phyloP scores from a whole-genome alignment of 1,140 invertebrate genomes.

The Kradibia gibbosae region DNA sequence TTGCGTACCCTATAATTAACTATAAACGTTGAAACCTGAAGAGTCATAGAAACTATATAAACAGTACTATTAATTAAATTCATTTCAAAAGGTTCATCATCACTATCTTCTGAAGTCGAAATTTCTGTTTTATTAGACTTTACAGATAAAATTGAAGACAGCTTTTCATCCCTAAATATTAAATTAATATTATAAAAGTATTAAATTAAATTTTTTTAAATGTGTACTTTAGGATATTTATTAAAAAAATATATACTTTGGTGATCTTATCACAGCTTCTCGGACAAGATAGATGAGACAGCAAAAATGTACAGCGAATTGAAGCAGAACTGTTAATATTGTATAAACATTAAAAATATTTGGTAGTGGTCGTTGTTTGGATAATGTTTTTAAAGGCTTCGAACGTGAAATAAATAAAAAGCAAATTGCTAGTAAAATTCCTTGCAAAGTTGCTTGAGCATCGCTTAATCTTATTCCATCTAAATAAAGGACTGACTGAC shows the following conservation, averaged over 20 bases:
- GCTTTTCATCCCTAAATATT: constrained; percentile 73
- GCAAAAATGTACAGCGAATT: constrained; percentile 96
- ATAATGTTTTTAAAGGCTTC: constrained; percentile 95
- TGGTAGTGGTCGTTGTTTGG: constrained; percentile 94
- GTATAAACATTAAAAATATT: constrained; percentile 99
- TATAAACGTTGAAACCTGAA: constrained; percentile 98
- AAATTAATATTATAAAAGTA: constrained; percentile 6
- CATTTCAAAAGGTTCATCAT: constrained; percentile 92
- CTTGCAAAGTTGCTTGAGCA: constrained; percentile 96
- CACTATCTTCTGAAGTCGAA: constrained; percentile 75
- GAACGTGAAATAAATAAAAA: constrained; percentile 99
- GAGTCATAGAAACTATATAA: constrained; percentile 96
- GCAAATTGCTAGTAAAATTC: constrained; percentile 93
- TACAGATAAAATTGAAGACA: constrained; percentile 60
- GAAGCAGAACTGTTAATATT: constrained; percentile 93
- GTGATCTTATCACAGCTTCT: constrained; percentile 81
- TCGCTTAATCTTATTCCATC: constrained; percentile 99
- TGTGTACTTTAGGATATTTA: background rate
- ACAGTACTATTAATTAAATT: constrained; percentile 97
- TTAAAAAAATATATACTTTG: constrained; percentile 74
- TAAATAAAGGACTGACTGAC: constrained; percentile 97
- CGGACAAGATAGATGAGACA: constrained; percentile 92
- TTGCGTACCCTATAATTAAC: constrained; percentile 97
- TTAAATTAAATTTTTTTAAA: too few species aligned
- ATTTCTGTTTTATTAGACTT: constrained; percentile 43